Conservation (phyloP, 2,113 vertebrate species). For the Theristicus caerulescens region DNA sequence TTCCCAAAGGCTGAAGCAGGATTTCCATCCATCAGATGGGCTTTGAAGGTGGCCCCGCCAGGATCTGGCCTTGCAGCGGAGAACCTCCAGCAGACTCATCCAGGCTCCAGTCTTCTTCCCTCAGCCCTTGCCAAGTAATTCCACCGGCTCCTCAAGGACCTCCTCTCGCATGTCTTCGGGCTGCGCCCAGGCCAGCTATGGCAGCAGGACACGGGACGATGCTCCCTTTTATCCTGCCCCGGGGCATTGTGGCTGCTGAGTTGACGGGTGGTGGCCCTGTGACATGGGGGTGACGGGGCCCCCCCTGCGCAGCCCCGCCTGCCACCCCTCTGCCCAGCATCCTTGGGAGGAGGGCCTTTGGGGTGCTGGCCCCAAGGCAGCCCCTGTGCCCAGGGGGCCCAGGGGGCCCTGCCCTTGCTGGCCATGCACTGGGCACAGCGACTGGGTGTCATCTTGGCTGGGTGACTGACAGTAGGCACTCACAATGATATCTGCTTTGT, state of each 20-base stretch:
- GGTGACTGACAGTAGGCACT: too few species aligned
- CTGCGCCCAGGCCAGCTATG: too few species aligned
- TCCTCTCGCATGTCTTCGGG: too few species aligned
- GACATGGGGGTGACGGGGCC: neutral
- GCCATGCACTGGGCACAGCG: too few species aligned
- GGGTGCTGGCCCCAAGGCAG: too few species aligned
- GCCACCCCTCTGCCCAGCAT: neutral
- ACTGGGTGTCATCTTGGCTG: neutral
- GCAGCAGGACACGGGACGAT: too few species aligned
- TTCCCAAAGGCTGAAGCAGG: too few species aligned
- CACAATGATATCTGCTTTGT: too few species aligned
- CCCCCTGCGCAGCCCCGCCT: neutral
- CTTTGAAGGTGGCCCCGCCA: neutral
- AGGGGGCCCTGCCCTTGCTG: neutral
- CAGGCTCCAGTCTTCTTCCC: neutral
- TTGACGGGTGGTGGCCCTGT: neutral
- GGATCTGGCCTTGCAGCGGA: neutral
- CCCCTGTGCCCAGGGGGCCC: neutral
- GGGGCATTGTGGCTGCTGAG: neutral
- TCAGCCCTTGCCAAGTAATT: neutral
- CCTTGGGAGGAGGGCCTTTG: too few species aligned
- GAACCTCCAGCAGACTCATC: neutral
- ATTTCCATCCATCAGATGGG: neutral
- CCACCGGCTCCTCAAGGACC: neutral
- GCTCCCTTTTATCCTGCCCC: neutral